Evolutionary conservation across 1,140 invertebrate genomes (phyloP), one percentile per base, ranked within the genome.

Genomic region (Hesperophylax magnus): DNA sequence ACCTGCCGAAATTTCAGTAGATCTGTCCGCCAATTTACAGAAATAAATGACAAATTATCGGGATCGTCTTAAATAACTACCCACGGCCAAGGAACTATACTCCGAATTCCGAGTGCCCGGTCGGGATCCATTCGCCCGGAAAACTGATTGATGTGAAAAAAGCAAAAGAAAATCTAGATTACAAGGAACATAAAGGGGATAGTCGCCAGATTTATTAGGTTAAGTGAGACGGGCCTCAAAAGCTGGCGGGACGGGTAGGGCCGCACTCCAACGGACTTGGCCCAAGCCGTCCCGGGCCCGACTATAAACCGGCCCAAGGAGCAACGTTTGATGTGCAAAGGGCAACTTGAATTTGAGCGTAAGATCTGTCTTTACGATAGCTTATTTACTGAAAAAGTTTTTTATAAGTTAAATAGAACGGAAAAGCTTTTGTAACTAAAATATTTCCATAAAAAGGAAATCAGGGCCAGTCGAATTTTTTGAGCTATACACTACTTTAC

Each of bases 141-240:
- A 84, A 83, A 83, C 77, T 81, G 82, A 83, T 83, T 83, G 82
- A 81, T 74, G 61, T 76, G 82, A 81, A 79, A 79, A 47, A 81
- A 67, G 52, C 61, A 72, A 80, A 83, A 79, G 79, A 77, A 77
- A 81, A 79, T 78, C 77, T 77, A 80, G 82, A 83, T 83, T 80
- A 83, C 78, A 78, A 34, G 72, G 72, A 81, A 81, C 79, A 81
- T 84, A 84, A 84, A 84, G 74, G 80, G 79, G 82, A 84, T 83
- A 80, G 82, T 76, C 79, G 56, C 72, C 77, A 81, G 79, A 81
- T 84, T 84, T 84, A 84, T 84, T 84, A 81, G 71, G 82, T 84
- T 81, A 84, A 84, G 82, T 79, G 77, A 83, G 75, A 77, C 82
- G 60, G 69, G 65, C 22, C 77, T 79, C 67, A n/a, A 74, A 74